These are phyloP conservation scores for Myiothlypis coronata DNA, from an alignment of 2,797 vertebrate genomes.

Conservation along the genomic window DNA sequence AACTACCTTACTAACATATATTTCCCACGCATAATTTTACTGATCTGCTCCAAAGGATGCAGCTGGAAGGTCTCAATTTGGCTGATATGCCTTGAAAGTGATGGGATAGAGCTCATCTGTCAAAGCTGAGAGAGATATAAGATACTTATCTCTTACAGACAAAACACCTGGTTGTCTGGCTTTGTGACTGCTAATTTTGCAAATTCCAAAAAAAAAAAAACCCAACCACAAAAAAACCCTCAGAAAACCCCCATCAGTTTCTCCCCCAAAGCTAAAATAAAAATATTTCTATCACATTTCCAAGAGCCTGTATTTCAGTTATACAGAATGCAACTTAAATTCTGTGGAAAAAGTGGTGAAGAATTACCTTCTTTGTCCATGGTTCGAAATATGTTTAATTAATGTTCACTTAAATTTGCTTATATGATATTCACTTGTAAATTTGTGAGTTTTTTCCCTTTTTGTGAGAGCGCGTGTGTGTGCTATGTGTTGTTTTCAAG, in stretches of 20 bases:
- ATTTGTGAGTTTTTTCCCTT: background rate
- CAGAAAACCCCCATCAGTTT: background rate
- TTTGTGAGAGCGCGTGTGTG: background rate
- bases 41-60: background rate
- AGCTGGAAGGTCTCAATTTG: slow-evolving; percentile 43
- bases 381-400: background rate
- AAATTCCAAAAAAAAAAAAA: background rate
- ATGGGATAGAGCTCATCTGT: slow-evolving; percentile 21
- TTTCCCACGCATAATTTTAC: background rate
- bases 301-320: background rate
- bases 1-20: background rate
- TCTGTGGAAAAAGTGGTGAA: background rate
- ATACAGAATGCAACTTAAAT: background rate
- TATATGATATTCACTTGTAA: background rate
- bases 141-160: slow-evolving; percentile 30
- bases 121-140: background rate
- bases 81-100: slow-evolving; percentile 19
- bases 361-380: background rate
- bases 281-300: slow-evolving; percentile 8
- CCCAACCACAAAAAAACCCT: fast-evolving
- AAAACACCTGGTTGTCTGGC: slow-evolving; percentile 33
- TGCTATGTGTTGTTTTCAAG: background rate
- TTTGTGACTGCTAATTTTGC: slow-evolving; percentile 9
- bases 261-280: background rate
- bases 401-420: slow-evolving; percentile 1